These are phyloP conservation scores for Vulpes lagopus DNA, from an alignment of 2,113 vertebrate genomes.

Conservation along the genomic window DNA sequence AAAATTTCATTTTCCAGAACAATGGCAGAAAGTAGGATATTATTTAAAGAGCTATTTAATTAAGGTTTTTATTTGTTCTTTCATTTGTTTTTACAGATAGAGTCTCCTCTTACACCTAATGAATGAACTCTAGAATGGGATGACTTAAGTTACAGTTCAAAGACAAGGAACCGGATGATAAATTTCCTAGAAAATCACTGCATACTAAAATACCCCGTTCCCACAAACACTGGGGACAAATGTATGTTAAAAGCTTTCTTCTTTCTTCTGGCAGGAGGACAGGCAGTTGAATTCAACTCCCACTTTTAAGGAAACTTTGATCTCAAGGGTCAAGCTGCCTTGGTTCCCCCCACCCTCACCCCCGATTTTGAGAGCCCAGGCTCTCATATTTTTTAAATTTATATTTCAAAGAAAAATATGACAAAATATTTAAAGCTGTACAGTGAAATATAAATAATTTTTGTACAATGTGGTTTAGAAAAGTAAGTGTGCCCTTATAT, in stretches of 20 bases:
- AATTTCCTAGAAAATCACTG: background rate
- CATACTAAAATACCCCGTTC: background rate
- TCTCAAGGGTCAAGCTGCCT: background rate
- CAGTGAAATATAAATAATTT: background rate
- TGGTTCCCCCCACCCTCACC: background rate
- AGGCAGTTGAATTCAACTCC: background rate
- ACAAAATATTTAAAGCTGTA: background rate
- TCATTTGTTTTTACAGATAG: background rate
- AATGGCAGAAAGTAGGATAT: background rate
- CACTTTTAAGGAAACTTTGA: background rate
- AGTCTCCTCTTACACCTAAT: background rate
- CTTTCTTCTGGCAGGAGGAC: background rate
- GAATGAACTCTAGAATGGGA: background rate
- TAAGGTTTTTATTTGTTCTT: background rate
- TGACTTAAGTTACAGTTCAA: background rate
- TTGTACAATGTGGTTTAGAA: background rate
- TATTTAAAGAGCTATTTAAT: slow-evolving; percentile 12
- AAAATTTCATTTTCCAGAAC: background rate
- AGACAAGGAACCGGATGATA: background rate
- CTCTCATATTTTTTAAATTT: background rate
- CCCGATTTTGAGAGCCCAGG: background rate
- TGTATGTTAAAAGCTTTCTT: background rate
- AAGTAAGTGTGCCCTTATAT: background rate
- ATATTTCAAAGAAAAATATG: background rate
- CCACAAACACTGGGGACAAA: background rate